Evolutionary conservation across 2,797 vertebrate genomes (phyloP).

Genomic region (Falco rusticolus): DNA sequence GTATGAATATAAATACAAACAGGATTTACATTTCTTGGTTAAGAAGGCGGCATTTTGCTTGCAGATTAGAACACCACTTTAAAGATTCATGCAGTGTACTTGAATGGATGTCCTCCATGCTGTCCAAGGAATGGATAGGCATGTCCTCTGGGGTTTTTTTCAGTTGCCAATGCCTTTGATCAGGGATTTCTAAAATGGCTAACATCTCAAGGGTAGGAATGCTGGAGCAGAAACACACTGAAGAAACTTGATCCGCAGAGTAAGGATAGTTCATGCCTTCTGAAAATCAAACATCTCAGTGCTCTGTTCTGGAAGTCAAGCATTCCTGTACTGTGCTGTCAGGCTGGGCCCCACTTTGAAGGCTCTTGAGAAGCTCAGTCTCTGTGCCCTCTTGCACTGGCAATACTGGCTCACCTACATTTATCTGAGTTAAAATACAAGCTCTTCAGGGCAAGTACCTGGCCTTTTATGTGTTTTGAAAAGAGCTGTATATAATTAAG

Average conservation of each 20-base stretch:
- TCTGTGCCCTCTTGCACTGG: conserved; percentile 50
- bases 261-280: not conserved
- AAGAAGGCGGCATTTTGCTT: not conserved
- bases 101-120: not conserved
- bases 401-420: conserved; percentile 59
- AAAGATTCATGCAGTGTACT: not conserved
- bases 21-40: conserved; percentile 43
- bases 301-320: not conserved
- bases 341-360: not conserved
- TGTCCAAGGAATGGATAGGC: not conserved
- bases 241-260: not conserved
- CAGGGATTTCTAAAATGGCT: not conserved
- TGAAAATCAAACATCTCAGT: not conserved
- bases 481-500: conserved; percentile 65
- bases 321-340: not conserved
- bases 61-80: not conserved
- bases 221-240: not conserved
- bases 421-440: conserved; percentile 66
- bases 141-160: not conserved
- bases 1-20: conserved; percentile 51
- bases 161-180: not conserved
- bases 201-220: not conserved
- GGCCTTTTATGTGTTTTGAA: conserved; percentile 69
- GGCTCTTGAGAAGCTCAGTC: not conserved
- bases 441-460: conserved; percentile 63